phyloP scores from a whole-genome alignment of 2,888 invertebrate species.

The Diploptera punctata region DNA sequence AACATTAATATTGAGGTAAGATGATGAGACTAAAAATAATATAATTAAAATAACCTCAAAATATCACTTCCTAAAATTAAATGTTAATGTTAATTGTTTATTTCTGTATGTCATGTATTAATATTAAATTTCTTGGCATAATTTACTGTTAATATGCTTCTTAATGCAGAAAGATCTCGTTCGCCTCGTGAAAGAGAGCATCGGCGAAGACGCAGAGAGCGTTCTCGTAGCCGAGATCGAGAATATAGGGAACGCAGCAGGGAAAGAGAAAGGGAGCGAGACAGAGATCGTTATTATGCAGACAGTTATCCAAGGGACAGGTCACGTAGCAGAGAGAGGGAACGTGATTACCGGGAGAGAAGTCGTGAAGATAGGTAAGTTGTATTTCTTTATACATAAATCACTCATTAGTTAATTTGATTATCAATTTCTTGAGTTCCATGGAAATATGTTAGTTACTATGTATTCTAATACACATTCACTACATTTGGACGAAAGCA shows the following conservation, averaged over 20 bases:
- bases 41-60: too few species aligned
- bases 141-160: too few species aligned
- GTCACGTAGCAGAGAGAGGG: constrained; percentile 75
- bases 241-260: constrained; percentile 60
- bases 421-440: constrained; percentile 14
- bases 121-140: too few species aligned
- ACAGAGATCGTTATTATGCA: constrained; percentile 63
- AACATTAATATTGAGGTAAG: too few species aligned
- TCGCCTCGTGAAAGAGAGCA: constrained; percentile 59
- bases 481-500: too few species aligned
- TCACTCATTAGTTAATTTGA: constrained; percentile 18
- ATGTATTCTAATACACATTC: too few species aligned
- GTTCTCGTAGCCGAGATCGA: constrained; percentile 67
- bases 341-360: constrained; percentile 75
- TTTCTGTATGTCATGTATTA: too few species aligned
- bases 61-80: too few species aligned
- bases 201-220: constrained; percentile 70
- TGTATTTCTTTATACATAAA: constrained; percentile 19
- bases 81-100: too few species aligned
- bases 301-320: constrained; percentile 70
- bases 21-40: too few species aligned
- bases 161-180: constrained; percentile 60
- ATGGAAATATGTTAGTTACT: background rate
- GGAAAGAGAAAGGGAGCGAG: constrained; percentile 63
- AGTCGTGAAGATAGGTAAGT: constrained; percentile 79